A percentile compares a stretch with the other conserved stretches of the same genome.
Conservation (phyloP, 2,888 invertebrate genomes). For the Neoaliturus tenellus region DNA sequence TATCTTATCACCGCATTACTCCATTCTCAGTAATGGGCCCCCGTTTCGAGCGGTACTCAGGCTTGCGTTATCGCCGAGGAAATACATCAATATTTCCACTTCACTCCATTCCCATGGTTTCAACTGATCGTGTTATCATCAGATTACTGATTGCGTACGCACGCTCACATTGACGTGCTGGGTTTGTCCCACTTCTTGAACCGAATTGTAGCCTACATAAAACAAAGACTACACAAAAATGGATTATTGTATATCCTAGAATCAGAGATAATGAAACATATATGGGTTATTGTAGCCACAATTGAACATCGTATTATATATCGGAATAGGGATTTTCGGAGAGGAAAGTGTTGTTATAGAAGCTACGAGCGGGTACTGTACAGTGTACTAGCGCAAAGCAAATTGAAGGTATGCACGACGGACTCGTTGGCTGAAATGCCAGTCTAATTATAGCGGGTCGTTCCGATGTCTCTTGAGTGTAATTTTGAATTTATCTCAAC, state of each 20-base stretch:
- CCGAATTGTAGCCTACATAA: no score
- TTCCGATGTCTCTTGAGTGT: not conserved
- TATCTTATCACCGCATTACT: conserved; percentile 24
- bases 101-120: not conserved
- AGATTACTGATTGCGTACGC: not conserved
- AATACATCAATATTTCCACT: not conserved
- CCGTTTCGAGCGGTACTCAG: not conserved
- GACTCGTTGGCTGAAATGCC: conserved; percentile 16
- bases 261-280: no score
- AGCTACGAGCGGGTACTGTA: no score
- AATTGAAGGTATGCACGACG: not conserved
- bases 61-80: not conserved
- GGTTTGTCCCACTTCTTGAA: no score
- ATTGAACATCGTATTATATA: no score
- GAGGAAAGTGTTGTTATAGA: no score
- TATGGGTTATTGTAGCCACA: no score
- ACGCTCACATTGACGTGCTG: no score
- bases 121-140: not conserved
- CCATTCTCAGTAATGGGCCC: conserved; percentile 3
- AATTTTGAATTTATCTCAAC: conserved; percentile 7
- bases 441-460: not conserved
- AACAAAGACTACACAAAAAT: no score
- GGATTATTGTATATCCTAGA: no score
- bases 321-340: no score
- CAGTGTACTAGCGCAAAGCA: not conserved